Evolutionary conservation across 2,888 invertebrate genomes (phyloP).

Genomic region (Pristionchus arcanus): DNA sequence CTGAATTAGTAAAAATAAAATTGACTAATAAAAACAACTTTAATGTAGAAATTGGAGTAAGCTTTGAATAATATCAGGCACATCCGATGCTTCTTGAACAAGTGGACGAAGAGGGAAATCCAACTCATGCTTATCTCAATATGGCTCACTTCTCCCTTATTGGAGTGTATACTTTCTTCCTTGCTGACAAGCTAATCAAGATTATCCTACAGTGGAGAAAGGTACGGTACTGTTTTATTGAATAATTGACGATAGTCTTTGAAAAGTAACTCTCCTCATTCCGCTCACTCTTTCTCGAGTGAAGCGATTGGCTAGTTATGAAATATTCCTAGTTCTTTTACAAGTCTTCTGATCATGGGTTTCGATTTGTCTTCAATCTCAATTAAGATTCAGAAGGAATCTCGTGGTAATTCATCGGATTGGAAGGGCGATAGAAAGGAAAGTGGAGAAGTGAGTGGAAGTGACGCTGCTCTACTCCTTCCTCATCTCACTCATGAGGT

Average conservation of each 20-base stretch:
- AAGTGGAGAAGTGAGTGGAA: conserved; percentile 51
- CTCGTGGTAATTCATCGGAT: neutral
- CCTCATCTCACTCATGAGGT: conserved; percentile 27
- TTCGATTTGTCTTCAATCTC: neutral
- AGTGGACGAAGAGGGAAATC: conserved; percentile 62
- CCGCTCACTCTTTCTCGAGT: too few relatives aligned
- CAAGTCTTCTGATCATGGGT: neutral
- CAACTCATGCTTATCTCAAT: conserved; percentile 78
- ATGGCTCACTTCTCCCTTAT: conserved; percentile 82
- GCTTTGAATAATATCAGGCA: too few relatives aligned
- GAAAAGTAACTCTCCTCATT: too few relatives aligned
- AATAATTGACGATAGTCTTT: too few relatives aligned
- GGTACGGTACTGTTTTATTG: too few relatives aligned
- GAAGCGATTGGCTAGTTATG: too few relatives aligned
- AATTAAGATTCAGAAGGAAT: neutral
- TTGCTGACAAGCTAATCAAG: conserved; percentile 83
- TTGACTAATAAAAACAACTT: too few relatives aligned
- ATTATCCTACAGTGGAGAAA: conserved; percentile 81
- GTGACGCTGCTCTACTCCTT: conserved; percentile 44
- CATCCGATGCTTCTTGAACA: conserved; percentile 64
- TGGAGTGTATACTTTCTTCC: conserved; percentile 84
- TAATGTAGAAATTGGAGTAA: too few relatives aligned
- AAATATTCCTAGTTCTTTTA: too few relatives aligned
- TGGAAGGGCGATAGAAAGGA: conserved; percentile 23
- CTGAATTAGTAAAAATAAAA: too few relatives aligned